phyloP scores from a whole-genome alignment of 2,113 vertebrate genomes.

The Enhydra lutris region DNA sequence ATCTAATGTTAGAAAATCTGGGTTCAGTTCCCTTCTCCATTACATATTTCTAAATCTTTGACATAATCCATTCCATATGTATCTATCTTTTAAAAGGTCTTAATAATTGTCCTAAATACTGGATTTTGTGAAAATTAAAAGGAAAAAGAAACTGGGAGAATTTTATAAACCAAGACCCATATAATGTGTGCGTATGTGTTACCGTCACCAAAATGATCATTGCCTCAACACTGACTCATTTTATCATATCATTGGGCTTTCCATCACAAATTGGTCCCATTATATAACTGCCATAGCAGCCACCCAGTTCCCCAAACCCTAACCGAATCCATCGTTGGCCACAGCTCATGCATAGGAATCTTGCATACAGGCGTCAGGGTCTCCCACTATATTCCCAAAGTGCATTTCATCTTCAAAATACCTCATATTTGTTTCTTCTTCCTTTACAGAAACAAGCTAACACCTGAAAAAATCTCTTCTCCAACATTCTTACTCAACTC shows the following conservation, averaged over 20 bases:
- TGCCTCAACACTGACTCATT: background rate
- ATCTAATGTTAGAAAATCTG: background rate
- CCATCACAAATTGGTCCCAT: background rate
- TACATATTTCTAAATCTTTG: background rate
- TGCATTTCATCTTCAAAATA: background rate
- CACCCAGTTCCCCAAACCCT: background rate
- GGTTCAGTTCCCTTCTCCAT: background rate
- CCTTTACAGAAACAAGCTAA: constrained; percentile 20
- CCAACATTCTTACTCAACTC: constrained; percentile 36
- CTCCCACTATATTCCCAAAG: background rate
- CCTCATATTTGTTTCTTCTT: background rate
- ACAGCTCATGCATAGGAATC: background rate
- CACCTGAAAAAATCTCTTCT: background rate
- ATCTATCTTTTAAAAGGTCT: background rate
- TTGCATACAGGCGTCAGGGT: background rate
- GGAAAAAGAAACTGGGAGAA: background rate
- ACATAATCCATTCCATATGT: background rate
- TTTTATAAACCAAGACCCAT: background rate
- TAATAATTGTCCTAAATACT: background rate
- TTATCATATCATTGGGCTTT: background rate
- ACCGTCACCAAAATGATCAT: background rate
- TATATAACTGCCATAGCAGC: background rate
- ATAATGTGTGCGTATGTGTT: background rate
- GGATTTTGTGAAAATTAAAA: background rate
- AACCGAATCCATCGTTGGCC: background rate